Evolutionary conservation across 1,140 invertebrate genomes (phyloP).

Genomic region (Sitobion miscanthi): DNA sequence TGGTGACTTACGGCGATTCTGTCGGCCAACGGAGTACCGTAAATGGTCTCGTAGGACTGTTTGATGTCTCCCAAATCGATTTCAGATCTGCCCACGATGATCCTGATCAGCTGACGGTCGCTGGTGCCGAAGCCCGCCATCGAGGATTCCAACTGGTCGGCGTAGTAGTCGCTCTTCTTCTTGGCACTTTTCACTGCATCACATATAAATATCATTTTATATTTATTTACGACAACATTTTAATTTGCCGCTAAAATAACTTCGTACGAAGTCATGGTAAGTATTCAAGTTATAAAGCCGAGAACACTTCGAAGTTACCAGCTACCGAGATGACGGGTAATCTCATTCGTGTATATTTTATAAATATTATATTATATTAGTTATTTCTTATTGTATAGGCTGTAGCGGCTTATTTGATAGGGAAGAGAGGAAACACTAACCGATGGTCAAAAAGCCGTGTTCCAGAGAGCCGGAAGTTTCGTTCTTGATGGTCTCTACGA

Average conservation of each 20-base stretch:
- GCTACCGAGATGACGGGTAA: not conserved
- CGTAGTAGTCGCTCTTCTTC: constrained; percentile 88
- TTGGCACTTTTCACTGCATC: constrained; percentile 76
- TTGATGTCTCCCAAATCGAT: constrained; percentile 88
- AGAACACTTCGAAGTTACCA: not conserved
- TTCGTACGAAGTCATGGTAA: not conserved
- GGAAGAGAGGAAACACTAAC: constrained; percentile 65
- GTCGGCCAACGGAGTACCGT: constrained; percentile 79
- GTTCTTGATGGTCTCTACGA: constrained; percentile 84
- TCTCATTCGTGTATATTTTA: no score
- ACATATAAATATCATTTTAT: not conserved
- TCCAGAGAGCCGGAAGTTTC: constrained; percentile 88
- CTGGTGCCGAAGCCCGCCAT: constrained; percentile 89
- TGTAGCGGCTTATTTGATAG: no score
- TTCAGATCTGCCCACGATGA: constrained; percentile 86
- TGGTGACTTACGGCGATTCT: constrained; percentile 68
- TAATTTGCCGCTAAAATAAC: not conserved
- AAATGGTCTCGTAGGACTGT: constrained; percentile 77
- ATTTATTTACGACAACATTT: not conserved
- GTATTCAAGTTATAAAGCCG: not conserved
- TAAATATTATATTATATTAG: no score
- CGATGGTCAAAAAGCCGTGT: constrained; percentile 84
- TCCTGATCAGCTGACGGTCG: constrained; percentile 83
- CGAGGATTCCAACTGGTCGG: constrained; percentile 82
- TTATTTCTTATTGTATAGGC: no score